phyloP scores from a whole-genome alignment of 2,888 invertebrate species.

The Acronicta alni region DNA sequence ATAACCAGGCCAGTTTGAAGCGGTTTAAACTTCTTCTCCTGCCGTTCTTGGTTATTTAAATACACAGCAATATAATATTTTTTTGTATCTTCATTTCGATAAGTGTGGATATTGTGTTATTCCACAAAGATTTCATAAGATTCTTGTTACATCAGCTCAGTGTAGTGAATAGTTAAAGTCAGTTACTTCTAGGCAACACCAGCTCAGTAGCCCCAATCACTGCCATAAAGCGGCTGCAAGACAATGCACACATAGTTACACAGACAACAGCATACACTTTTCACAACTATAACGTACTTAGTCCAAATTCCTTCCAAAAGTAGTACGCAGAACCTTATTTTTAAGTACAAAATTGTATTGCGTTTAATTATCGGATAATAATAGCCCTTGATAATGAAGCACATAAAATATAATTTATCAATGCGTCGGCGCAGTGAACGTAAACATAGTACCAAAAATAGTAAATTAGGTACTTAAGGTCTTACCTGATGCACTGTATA shows the following conservation, averaged over 20 bases:
- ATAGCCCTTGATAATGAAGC: constrained; percentile 28
- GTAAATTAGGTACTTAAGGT: constrained; percentile 1
- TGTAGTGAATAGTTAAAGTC: constrained; percentile 26
- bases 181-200: constrained; percentile 21
- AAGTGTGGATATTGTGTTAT: constrained; percentile 27
- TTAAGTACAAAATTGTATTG: constrained; percentile 10
- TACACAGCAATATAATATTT: constrained; percentile 50
- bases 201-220: constrained; percentile 40
- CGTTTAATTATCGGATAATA: constrained; percentile 11
- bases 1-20: constrained; percentile 75
- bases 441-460: background rate
- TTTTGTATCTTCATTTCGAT: constrained; percentile 54
- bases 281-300: constrained; percentile 25
- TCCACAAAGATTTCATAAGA: constrained; percentile 17
- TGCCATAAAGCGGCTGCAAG: constrained; percentile 63
- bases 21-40: constrained; percentile 69
- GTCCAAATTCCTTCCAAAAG: constrained; percentile 32
- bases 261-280: constrained; percentile 42
- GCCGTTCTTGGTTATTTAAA: constrained; percentile 61
- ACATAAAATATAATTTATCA: constrained; percentile 6
- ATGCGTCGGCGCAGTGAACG: background rate
- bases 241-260: constrained; percentile 56
- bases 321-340: background rate
- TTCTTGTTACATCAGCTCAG: constrained; percentile 12
- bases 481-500: constrained; percentile 94